Conservation (phyloP, 2,888 invertebrate genomes). For the Acheta domesticus region DNA sequence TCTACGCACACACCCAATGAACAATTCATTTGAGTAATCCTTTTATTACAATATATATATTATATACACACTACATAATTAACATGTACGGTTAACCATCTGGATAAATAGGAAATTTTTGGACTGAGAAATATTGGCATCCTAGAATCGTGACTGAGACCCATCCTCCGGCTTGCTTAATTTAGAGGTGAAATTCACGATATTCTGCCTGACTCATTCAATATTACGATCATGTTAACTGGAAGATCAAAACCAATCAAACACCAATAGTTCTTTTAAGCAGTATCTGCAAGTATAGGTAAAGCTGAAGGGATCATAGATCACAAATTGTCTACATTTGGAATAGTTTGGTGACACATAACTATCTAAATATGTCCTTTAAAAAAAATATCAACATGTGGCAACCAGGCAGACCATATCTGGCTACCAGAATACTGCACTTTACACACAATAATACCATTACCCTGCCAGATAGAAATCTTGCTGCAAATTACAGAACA, state of each 20-base stretch:
- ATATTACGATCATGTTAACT: not conserved
- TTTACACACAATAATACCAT: conserved; percentile 18
- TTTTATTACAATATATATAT: conserved; percentile 23
- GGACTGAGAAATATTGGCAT: conserved; percentile 19
- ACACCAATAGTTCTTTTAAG: conserved; percentile 20
- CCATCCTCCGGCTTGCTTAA: not conserved
- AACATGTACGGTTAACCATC: conserved; percentile 21
- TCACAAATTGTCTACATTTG: conserved; percentile 3
- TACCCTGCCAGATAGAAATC: not conserved
- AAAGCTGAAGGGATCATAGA: conserved; percentile 20
- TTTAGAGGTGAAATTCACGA: not conserved
- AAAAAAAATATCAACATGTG: conserved; percentile 3
- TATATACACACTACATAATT: conserved; percentile 27
- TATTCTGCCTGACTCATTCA: not conserved
- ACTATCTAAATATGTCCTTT: conserved; percentile 19
- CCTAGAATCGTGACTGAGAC: not conserved
- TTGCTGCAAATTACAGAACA: not conserved
- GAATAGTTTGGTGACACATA: not conserved
- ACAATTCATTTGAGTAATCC: conserved; percentile 25
- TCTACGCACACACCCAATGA: conserved; percentile 32
- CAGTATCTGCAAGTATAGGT: conserved; percentile 22
- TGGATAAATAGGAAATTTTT: conserved; percentile 21
- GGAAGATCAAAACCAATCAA: not conserved
- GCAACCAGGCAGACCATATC: not conserved
- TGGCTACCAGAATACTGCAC: conserved; percentile 18